phyloP scores from a whole-genome alignment of 2,888 invertebrate species.

The Griposia aprilina region DNA sequence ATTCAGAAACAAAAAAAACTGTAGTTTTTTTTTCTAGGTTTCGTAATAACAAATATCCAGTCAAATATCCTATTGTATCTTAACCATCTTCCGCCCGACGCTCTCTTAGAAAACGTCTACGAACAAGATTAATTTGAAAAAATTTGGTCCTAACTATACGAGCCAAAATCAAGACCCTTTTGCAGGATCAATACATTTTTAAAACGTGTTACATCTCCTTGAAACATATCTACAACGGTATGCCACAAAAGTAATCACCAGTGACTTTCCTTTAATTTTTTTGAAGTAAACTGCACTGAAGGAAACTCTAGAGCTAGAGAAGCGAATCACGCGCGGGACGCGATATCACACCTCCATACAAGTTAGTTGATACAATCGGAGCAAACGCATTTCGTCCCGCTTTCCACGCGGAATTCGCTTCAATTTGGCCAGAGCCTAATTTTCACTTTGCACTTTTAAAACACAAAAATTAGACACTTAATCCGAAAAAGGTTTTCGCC shows the following conservation, averaged over 20 bases:
- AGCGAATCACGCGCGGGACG: too few relatives aligned
- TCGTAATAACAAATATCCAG: neutral
- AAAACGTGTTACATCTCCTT: neutral
- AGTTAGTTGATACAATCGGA: neutral
- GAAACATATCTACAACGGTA: slow-evolving; percentile 47
- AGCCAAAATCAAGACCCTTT: slow-evolving; percentile 3
- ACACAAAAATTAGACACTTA: slow-evolving; percentile 21
- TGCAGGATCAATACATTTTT: neutral
- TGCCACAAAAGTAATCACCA: slow-evolving; percentile 17
- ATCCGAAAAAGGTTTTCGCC: neutral
- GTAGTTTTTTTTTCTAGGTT: neutral
- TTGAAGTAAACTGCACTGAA: slow-evolving; percentile 1
- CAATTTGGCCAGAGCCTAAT: neutral
- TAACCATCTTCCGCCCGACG: slow-evolving; percentile 23
- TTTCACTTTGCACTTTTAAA: slow-evolving; percentile 27
- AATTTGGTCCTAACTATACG: slow-evolving; percentile 49
- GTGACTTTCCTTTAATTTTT: neutral
- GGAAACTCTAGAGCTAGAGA: neutral
- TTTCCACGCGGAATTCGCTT: neutral
- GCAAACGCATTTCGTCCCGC: neutral
- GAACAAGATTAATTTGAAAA: slow-evolving; percentile 40
- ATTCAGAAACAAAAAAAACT: neutral
- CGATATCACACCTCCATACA: too few relatives aligned
- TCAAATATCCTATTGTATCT: neutral
- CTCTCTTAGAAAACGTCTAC: slow-evolving; percentile 27